These are phyloP conservation scores for Cyprinodon tularosa DNA, from an alignment of 2,113 vertebrate species.

Conservation along the genomic window DNA sequence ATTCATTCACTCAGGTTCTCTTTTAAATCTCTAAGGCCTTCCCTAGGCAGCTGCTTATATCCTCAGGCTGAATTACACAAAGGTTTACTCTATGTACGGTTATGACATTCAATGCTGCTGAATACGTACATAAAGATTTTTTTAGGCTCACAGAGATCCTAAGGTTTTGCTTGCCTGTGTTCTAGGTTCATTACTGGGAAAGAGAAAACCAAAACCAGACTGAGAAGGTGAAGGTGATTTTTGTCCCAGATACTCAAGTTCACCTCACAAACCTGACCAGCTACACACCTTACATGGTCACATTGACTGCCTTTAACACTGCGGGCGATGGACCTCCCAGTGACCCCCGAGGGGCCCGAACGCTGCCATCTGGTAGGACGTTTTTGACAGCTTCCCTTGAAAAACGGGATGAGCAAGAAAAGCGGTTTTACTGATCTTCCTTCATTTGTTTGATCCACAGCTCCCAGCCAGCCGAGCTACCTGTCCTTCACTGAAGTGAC, in stretches of 20 bases:
- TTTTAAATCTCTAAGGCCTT: background rate
- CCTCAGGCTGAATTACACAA: background rate
- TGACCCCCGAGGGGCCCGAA: constrained; percentile 84
- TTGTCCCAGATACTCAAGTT: constrained; percentile 86
- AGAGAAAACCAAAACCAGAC: constrained; percentile 85
- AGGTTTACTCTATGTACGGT: background rate
- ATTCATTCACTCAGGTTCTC: background rate
- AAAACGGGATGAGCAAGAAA: background rate
- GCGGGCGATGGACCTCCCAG: constrained; percentile 91
- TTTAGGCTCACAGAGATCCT: background rate
- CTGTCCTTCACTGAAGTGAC: constrained; percentile 93
- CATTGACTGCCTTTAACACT: constrained; percentile 90
- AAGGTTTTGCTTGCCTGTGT: background rate
- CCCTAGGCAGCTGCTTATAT: background rate
- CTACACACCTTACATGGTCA: constrained; percentile 88
- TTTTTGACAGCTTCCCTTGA: background rate
- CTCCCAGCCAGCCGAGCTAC: constrained; percentile 88
- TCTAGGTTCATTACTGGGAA: constrained; percentile 95
- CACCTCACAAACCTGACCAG: constrained; percentile 91
- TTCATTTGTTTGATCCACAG: constrained; percentile 67
- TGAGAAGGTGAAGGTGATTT: constrained; percentile 89
- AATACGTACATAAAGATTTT: background rate
- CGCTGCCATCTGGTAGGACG: constrained; percentile 87
- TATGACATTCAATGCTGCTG: background rate
- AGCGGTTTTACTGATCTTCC: background rate